A percentile compares a stretch with the other conserved stretches of the same genome.
phyloP scores from a whole-genome alignment of 37 sponge, comb jelly and placozoan genomes.

The Ephydatia muelleri region DNA sequence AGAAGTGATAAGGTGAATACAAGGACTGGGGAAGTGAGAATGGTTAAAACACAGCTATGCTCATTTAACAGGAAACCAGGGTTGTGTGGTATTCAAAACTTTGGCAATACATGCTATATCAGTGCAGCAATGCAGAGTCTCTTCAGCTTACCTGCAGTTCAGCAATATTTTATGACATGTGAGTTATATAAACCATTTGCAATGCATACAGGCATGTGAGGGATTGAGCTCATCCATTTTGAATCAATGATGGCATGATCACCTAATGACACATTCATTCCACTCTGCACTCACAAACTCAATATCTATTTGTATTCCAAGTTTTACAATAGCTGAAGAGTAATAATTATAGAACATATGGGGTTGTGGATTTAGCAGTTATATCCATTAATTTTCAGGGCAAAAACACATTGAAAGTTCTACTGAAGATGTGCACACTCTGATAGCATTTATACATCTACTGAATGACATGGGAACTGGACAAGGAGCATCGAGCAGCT shows the following conservation, averaged over 20 bases:
- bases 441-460: not conserved
- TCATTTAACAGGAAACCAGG: not conserved
- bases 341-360: no score
- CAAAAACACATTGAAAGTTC: not conserved
- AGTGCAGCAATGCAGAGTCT: not conserved
- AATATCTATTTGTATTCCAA: no score
- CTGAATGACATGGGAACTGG: not conserved
- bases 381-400: not conserved
- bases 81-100: not conserved
- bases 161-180: not conserved
- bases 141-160: not conserved
- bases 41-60: not conserved
- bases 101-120: not conserved
- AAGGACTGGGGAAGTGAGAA: not conserved
- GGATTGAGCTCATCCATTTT: no score
- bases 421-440: not conserved
- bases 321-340: not conserved
- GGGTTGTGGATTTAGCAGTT: no score
- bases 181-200: not conserved
- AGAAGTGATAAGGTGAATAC: not conserved
- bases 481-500: not conserved
- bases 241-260: not conserved
- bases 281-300: no score
- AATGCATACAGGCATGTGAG: not conserved
- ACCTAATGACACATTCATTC: no score